These are phyloP conservation scores for Coleophora flavipennella DNA, from an alignment of 2,888 invertebrate species.

Conservation along the genomic window DNA sequence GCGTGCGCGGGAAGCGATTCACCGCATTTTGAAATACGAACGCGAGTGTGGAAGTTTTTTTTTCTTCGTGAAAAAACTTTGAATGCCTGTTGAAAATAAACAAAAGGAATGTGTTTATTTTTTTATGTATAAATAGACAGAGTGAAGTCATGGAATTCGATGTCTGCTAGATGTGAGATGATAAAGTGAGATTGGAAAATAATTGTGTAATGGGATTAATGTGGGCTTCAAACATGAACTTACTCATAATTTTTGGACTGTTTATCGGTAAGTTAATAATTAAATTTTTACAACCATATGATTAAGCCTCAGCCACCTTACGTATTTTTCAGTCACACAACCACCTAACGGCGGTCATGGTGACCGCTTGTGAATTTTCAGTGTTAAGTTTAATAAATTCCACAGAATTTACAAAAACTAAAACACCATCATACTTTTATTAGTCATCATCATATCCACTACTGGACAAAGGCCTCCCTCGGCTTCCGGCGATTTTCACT, in stretches of 20 bases:
- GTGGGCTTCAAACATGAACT: constrained; percentile 29
- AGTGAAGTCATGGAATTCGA: constrained; percentile 6
- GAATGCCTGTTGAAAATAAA: neutral
- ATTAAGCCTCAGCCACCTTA: too few relatives aligned
- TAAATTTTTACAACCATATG: neutral
- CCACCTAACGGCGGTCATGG: too few relatives aligned
- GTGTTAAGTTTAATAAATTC: too few relatives aligned
- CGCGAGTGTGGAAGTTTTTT: neutral
- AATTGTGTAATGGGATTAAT: constrained; percentile 23
- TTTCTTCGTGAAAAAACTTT: neutral
- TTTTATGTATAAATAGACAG: neutral
- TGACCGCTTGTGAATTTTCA: too few relatives aligned
- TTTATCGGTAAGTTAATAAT: constrained; percentile 34
- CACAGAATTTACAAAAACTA: too few relatives aligned
- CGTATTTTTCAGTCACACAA: too few relatives aligned
- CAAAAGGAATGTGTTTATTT: neutral
- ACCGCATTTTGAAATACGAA: neutral
- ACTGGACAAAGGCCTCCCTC: too few relatives aligned
- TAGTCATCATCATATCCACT: too few relatives aligned
- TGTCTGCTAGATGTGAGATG: constrained; percentile 8
- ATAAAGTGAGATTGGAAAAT: constrained; percentile 1
- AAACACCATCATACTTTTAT: too few relatives aligned
- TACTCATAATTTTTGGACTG: constrained; percentile 40
- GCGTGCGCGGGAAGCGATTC: constrained; percentile 2
- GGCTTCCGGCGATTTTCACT: too few relatives aligned